phyloP scores from a whole-genome alignment of 1,140 invertebrate species.

The Orussus abietinus region DNA sequence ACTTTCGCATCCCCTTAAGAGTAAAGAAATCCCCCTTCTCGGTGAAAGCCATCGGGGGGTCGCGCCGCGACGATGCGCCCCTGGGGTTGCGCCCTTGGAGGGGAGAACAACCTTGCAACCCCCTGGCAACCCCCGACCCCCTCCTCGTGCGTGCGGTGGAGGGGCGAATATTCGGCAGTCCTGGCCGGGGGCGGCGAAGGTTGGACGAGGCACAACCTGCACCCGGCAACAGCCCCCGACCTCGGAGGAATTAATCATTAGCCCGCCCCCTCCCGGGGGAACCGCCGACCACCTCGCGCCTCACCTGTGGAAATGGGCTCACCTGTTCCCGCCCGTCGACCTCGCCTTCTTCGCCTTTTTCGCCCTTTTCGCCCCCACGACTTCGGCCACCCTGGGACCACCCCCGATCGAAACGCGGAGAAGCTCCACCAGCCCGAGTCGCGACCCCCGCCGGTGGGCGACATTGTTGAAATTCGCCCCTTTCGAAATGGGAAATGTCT shows the following conservation, averaged over 20 bases:
- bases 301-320: constrained; percentile 1
- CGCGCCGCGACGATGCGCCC: no score
- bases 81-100: no score
- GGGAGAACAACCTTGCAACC: constrained; percentile 44
- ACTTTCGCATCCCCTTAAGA: no score
- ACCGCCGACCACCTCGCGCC: constrained; percentile 23
- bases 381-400: background rate
- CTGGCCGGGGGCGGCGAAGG: constrained; percentile 14
- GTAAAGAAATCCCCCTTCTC: no score
- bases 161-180: constrained; percentile 33
- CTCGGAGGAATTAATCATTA: constrained; percentile 49
- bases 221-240: constrained; percentile 48
- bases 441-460: no score
- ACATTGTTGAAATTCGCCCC: no score
- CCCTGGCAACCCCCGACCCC: constrained; percentile 48
- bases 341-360: background rate
- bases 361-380: background rate
- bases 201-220: constrained; percentile 35
- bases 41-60: no score
- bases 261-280: constrained; percentile 38
- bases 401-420: background rate
- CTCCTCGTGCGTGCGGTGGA: constrained; percentile 40
- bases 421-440: no score
- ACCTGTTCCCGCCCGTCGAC: constrained; percentile 14
- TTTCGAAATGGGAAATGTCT: background rate